These are phyloP conservation scores for Hyperopisus bebe DNA, from an alignment of 2,113 vertebrate genomes.

Conservation along the genomic window DNA sequence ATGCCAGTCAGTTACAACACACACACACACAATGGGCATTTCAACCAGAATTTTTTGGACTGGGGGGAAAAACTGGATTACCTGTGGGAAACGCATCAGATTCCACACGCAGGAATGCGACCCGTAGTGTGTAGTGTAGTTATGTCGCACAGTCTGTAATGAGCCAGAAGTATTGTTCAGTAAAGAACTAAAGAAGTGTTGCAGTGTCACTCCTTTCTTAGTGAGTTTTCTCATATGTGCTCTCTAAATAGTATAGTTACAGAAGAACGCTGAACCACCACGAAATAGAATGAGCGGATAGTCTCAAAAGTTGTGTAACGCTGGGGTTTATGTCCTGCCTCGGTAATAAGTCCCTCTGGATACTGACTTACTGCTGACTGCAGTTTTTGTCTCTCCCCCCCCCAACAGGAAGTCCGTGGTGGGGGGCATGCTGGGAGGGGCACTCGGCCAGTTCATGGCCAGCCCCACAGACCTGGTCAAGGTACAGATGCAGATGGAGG, in stretches of 20 bases:
- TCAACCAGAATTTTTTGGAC: not conserved
- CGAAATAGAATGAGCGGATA: not conserved
- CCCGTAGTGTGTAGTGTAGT: not conserved
- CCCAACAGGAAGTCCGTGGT: constrained; percentile 67
- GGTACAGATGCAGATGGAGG: constrained; percentile 86
- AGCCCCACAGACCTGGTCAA: constrained; percentile 79
- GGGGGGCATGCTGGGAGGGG: constrained; percentile 69
- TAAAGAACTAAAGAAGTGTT: not conserved
- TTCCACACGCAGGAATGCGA: not conserved
- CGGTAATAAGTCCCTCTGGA: not conserved
- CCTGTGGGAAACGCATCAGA: not conserved
- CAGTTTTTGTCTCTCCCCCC: not conserved
- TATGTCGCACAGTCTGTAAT: not conserved
- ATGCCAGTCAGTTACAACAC: not conserved
- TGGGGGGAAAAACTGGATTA: not conserved
- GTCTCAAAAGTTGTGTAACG: not conserved
- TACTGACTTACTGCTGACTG: not conserved
- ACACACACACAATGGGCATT: not conserved
- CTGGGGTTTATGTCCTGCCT: not conserved
- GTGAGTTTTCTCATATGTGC: not conserved
- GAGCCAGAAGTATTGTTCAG: not conserved
- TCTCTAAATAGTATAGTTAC: not conserved
- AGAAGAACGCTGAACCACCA: not conserved
- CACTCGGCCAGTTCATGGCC: constrained; percentile 75
- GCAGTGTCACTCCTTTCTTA: not conserved